These are phyloP conservation scores for Lepilemur septentrionalis DNA, from an alignment of 2,797 vertebrate genomes.

Conservation along the genomic window DNA sequence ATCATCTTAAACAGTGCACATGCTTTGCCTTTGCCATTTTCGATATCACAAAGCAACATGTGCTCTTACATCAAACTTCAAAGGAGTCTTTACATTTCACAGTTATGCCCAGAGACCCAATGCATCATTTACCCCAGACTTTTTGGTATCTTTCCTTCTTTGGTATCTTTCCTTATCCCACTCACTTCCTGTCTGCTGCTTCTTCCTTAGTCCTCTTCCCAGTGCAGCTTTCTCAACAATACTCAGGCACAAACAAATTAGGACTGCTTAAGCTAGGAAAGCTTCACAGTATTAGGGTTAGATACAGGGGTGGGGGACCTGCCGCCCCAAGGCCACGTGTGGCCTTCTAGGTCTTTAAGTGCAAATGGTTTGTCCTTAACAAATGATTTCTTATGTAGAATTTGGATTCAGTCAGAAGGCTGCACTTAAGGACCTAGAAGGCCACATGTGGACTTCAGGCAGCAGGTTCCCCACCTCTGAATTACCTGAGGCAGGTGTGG, in stretches of 20 bases:
- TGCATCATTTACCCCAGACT: too few species aligned
- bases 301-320: neutral
- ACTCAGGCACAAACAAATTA: neutral
- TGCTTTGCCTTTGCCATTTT: neutral
- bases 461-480: neutral
- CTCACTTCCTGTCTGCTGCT: too few species aligned
- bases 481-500: neutral
- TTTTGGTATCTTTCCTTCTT: too few species aligned
- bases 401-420: neutral
- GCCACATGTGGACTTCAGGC: too few species aligned
- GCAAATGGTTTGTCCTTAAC: neutral
- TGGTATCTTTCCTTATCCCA: neutral
- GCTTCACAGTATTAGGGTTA: too few species aligned
- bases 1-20: too few species aligned
- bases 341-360: neutral
- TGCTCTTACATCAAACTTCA: too few species aligned
- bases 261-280: neutral
- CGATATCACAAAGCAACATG: neutral
- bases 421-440: neutral
- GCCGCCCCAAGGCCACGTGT: neutral
- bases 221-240: neutral
- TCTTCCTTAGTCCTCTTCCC: neutral
- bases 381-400: neutral
- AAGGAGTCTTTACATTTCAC: neutral
- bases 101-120: too few species aligned